Percentiles rank a stretch among this genome's conserved stretches.
These are phyloP conservation scores for Podotricha telesiphe DNA, from an alignment of 2,888 invertebrate genomes.

Conservation along the genomic window DNA sequence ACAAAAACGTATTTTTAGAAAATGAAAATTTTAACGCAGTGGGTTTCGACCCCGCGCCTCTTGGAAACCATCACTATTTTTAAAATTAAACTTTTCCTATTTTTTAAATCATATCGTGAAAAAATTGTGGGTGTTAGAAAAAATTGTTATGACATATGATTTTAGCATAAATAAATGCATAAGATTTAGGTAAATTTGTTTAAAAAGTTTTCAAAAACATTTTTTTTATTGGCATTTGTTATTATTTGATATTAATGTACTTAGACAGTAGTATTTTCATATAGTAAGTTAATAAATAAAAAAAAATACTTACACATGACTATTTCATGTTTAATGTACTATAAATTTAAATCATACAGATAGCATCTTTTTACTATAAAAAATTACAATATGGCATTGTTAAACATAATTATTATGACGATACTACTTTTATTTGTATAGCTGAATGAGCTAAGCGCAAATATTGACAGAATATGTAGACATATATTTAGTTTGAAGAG, in stretches of 20 bases:
- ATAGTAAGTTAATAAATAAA: background rate
- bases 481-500: conserved; percentile 7
- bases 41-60: no score
- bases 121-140: no score
- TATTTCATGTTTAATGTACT: background rate
- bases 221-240: no score
- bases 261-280: background rate
- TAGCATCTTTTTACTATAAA: background rate
- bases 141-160: no score
- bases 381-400: background rate
- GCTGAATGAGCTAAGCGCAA: conserved; percentile 31
- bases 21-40: no score
- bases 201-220: no score
- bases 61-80: no score
- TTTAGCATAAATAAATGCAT: no score
- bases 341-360: background rate
- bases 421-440: conserved; percentile 31
- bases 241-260: background rate
- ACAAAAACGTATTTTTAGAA: no score
- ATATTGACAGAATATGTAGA: conserved; percentile 32
- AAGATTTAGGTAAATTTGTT: no score
- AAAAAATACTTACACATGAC: background rate
- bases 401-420: conserved; percentile 1
- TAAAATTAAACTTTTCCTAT: no score
- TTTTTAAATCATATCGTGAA: no score